phyloP scores from a whole-genome alignment of 2,888 invertebrate species.

The Perizoma flavofasciatum region DNA sequence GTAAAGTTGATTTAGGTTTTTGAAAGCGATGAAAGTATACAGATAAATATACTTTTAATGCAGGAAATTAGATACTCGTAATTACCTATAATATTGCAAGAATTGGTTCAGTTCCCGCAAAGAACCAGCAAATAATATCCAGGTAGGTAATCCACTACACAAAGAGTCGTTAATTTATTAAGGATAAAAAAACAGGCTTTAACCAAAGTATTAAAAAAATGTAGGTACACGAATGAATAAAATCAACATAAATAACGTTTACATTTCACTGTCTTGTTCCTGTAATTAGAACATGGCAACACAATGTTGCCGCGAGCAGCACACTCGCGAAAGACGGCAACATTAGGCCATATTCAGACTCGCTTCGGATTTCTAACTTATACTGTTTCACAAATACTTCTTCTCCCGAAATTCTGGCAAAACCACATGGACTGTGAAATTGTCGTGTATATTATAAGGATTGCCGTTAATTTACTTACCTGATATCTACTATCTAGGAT shows the following conservation, averaged over 20 bases:
- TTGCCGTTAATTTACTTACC: too few relatives aligned
- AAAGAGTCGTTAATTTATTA: background rate
- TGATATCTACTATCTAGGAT: too few relatives aligned
- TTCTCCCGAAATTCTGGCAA: too few relatives aligned
- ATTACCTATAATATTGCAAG: background rate
- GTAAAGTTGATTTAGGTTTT: constrained; percentile 4
- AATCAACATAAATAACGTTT: constrained; percentile 19
- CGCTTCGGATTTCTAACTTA: too few relatives aligned
- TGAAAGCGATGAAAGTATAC: constrained; percentile 15
- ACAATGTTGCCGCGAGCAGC: constrained; percentile 22
- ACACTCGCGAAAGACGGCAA: constrained; percentile 1
- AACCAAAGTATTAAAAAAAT: too few relatives aligned
- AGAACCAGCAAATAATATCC: background rate
- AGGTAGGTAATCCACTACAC: too few relatives aligned
- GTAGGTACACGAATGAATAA: constrained; percentile 20
- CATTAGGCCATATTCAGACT: constrained; percentile 6
- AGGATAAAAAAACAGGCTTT: background rate
- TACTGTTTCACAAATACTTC: too few relatives aligned
- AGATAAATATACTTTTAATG: background rate
- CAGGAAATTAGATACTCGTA: constrained; percentile 16
- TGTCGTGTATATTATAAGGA: too few relatives aligned
- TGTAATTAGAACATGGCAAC: constrained; percentile 24
- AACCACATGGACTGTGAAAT: too few relatives aligned
- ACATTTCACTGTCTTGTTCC: constrained; percentile 13
- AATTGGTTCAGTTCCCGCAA: background rate